Conservation (phyloP, 2,113 vertebrate genomes). For the Tamias sibiricus region DNA sequence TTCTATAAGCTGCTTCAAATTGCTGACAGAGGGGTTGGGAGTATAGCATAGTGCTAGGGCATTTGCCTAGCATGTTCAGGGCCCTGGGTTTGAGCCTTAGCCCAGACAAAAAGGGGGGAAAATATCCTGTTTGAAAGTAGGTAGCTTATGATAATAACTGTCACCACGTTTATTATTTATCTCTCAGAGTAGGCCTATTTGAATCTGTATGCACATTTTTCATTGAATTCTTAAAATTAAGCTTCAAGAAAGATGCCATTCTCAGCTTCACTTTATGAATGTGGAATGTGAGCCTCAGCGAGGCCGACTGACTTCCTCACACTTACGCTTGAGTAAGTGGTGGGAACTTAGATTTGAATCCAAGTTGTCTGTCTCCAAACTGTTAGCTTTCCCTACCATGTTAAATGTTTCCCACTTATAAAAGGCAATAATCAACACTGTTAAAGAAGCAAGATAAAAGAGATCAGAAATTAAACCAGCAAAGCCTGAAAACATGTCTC, state of each 20-base stretch:
- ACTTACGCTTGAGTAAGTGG: background rate
- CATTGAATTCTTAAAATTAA: background rate
- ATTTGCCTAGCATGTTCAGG: background rate
- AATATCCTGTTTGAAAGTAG: background rate
- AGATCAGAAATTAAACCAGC: slow-evolving; percentile 26
- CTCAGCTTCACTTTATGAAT: background rate
- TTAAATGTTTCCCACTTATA: background rate
- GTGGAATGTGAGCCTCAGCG: background rate
- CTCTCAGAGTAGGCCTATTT: background rate
- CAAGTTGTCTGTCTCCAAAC: slow-evolving; percentile 6
- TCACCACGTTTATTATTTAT: background rate
- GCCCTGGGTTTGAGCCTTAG: background rate
- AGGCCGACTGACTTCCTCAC: background rate
- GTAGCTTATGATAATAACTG: background rate
- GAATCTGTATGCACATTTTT: background rate
- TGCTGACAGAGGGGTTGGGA: background rate
- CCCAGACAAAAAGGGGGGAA: background rate
- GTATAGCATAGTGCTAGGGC: background rate
- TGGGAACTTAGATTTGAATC: background rate
- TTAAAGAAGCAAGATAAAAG: slow-evolving; percentile 10
- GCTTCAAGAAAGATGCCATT: background rate
- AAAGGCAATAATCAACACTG: slow-evolving; percentile 33
- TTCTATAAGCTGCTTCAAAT: slow-evolving; percentile 29
- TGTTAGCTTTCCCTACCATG: background rate
- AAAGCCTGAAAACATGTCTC: background rate